Base-by-base conservation (phyloP, 53 echinoderm and acorn worm species). In the Luidia sarsii region DNA sequence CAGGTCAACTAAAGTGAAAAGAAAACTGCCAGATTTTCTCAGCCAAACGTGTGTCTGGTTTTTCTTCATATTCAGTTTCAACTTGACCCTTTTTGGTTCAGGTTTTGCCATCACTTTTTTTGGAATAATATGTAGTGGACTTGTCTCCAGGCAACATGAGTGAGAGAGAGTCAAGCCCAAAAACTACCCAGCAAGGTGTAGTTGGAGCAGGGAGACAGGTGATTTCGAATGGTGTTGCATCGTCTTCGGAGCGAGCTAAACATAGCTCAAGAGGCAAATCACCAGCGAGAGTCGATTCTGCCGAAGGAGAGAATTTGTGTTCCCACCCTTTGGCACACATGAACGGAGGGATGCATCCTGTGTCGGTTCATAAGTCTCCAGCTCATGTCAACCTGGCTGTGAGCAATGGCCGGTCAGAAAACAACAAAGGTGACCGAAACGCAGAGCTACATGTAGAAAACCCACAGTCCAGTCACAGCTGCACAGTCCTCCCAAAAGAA, bases 151-250 rank as follows among this genome's bases (percentile, higher is more conserved):
- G 19, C 75, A 60, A 11, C 45, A 75, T 75, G 75, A 75, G 75
- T 75, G 59, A 75, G 27, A 32, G 57, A 57, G 59, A 59, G 25
- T 45, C 54, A 75, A 75, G 28, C 14, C 27, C 34, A 75, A 54
- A 75, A 46, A 46, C 75, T 31, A 25, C 46, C 46, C 63, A 62
- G 64, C 83, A 67, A 20, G 50, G 29, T 20, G 13, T 20, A 31
- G 27, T 8, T 39, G 72, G 64, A 31, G 60, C n/a, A 7, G 50
- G 61, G 64, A 84, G 63, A 52, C 50, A 64, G 49, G 72, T 62
- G 15, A 72, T 72, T 72, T 84, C 84, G 3, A 84, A 84, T 84
- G 84, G 84, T 71, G 72, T 71, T 49, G 71, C 73, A 63, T 84
- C 84, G 34, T 43, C 71, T 14, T 52, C 62, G 34, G 71, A 71